Evolutionary conservation across 2,797 vertebrate genomes (phyloP), one percentile per base, ranked within the genome.

Genomic region (Chlorospingus semifuscus): DNA sequence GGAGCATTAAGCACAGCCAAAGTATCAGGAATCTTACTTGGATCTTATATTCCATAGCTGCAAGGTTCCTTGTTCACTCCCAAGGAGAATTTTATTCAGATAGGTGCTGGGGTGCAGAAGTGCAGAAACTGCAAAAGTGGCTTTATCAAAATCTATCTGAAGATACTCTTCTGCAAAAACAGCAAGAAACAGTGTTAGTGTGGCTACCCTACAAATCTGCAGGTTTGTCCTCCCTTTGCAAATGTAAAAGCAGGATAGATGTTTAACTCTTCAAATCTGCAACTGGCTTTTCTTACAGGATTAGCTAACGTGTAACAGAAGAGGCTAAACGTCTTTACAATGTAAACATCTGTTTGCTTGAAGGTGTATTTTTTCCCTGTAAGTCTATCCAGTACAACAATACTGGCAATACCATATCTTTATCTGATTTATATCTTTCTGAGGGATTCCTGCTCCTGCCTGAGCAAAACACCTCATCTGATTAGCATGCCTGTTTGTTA

Each of bases 11-110:
- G 21, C 20, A 16, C 9, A 74, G 14, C 15, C 24, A 76, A 69
- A 14, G 32, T 37, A 87, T 8, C 57, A 74, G 64, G 46, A 75
- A 69, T 37, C 98, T 97, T 98, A 99, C 99, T 99, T 99, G 96
- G 99, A 98, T 97, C 98, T 99, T 93, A 99, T 89, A 97, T 99
- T 99, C 99, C 99, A 99, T 13, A 99, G 98, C 96, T 99, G 99
- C 95, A 99, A 96, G 86, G 97, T 96, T 87, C 99, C 99, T 97
- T 99, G 99, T 93, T 98, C 98, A 94, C 99, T 99, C 15, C 99
- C 99, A 86, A 99, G 97, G 60, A 99, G 98, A 96, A 99, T 98
- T 98, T 99, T 99, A 98, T 99, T 99, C 93, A 99, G 96, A 96
- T 99, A 99, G 39, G 99, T 99, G 97, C 99, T 99, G 29, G 99